phyloP scores from a whole-genome alignment of 2,888 invertebrate genomes.

The Schizotus pectinicornis region DNA sequence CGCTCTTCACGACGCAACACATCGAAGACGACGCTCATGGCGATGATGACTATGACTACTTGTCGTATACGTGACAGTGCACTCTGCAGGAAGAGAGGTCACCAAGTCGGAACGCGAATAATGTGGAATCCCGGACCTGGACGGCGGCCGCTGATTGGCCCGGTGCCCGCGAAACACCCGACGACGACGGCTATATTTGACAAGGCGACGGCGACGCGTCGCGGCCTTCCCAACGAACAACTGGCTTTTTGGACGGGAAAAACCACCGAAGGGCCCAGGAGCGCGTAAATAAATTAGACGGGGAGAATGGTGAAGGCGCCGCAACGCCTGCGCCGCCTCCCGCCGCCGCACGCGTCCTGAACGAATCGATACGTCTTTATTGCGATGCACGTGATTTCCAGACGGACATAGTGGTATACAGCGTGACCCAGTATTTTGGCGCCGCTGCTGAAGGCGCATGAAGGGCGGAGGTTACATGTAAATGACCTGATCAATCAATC shows the following conservation, averaged over 20 bases:
- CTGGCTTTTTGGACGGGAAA: constrained; percentile 1
- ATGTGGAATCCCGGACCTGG: constrained; percentile 22
- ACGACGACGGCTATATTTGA: constrained; percentile 15
- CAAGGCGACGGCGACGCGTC: background rate
- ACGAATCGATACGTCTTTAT: constrained; percentile 16
- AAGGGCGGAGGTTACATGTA: too few species aligned
- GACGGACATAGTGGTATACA: background rate
- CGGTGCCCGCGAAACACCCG: constrained; percentile 5
- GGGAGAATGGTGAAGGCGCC: background rate
- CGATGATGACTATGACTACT: background rate
- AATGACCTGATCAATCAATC: too few species aligned
- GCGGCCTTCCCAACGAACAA: background rate
- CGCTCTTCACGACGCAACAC: constrained; percentile 29
- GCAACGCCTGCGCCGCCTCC: constrained; percentile 13
- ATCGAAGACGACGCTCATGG: constrained; percentile 23
- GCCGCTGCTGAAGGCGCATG: too few species aligned
- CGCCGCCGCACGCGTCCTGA: constrained; percentile 7
- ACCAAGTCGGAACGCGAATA: constrained; percentile 27
- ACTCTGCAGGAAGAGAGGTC: constrained; percentile 19
- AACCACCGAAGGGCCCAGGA: constrained; percentile 5
- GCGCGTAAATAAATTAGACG: constrained; percentile 16
- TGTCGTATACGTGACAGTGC: too few species aligned
- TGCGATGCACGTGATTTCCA: constrained; percentile 11
- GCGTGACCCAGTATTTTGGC: too few species aligned
- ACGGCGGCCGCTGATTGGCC: constrained; percentile 5